A percentile compares a stretch with the other conserved stretches of the same genome.
Evolutionary conservation across 1,140 invertebrate species (phyloP).

Genomic region (Anastrepha ludens): DNA sequence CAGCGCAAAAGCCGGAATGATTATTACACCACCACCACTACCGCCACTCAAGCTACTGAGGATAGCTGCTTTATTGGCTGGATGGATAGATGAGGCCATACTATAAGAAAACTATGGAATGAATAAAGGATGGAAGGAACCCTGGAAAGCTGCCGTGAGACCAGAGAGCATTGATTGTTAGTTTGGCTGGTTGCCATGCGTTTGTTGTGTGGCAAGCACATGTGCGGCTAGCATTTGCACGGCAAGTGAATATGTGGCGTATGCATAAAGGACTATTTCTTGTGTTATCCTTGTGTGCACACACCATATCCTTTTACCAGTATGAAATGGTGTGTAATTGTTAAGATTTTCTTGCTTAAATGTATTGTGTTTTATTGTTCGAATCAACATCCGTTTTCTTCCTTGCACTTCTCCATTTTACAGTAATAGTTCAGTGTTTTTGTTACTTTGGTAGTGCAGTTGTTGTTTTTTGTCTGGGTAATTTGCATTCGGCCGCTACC

Average conservation of each 20-base stretch:
- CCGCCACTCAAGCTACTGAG: neutral
- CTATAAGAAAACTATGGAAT: neutral
- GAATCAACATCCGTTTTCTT: neutral
- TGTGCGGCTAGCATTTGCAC: neutral
- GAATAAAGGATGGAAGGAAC: neutral
- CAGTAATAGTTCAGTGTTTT: constrained; percentile 47
- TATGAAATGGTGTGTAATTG: constrained; percentile 65
- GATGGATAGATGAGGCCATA: constrained; percentile 2
- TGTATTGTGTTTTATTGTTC: constrained; percentile 64
- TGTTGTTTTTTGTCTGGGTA: constrained; percentile 59
- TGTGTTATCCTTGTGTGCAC: constrained; percentile 2
- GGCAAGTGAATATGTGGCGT: neutral
- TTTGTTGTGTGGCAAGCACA: neutral
- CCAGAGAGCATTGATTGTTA: neutral
- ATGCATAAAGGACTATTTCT: constrained; percentile 11
- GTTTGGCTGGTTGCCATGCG: constrained; percentile 3
- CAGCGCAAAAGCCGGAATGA: constrained; percentile 9
- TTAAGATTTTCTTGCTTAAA: constrained; percentile 72
- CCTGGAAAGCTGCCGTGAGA: neutral
- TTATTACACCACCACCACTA: constrained; percentile 12
- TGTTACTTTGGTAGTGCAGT: neutral
- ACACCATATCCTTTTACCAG: constrained; percentile 22
- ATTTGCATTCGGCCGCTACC: constrained; percentile 63
- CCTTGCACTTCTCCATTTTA: neutral
- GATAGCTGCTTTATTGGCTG: constrained; percentile 22